phyloP scores from a whole-genome alignment of 2,113 vertebrate genomes.

The Garra rufa region DNA sequence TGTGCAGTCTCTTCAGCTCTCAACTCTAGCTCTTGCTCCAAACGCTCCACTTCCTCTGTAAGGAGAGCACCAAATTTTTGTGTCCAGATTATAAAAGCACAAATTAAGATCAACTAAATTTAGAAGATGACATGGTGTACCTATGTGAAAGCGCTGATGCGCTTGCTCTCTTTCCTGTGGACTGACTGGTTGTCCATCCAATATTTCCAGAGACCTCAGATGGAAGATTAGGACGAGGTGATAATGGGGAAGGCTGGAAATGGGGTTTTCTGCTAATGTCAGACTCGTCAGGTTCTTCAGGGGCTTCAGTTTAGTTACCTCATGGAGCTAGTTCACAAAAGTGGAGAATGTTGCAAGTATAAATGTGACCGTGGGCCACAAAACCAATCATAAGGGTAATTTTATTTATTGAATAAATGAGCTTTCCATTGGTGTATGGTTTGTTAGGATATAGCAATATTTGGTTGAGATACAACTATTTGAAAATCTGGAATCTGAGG shows the following conservation, averaged over 20 bases:
- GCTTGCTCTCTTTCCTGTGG: conserved; percentile 79
- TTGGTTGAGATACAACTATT: no score
- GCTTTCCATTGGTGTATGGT: no score
- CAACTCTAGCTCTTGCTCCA: conserved; percentile 81
- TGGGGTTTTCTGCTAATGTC: conserved; percentile 79
- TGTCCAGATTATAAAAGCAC: neutral
- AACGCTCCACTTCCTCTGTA: conserved; percentile 82
- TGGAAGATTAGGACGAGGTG: conserved; percentile 82
- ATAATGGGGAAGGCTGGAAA: conserved; percentile 81
- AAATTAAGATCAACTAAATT: neutral
- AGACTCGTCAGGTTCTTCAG: conserved; percentile 84
- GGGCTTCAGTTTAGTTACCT: conserved; percentile 82
- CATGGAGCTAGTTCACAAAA: conserved; percentile 77
- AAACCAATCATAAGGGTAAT: no score
- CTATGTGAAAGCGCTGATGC: conserved; percentile 82
- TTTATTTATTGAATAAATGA: no score
- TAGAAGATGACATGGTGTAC: conserved; percentile 67
- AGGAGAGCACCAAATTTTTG: conserved; percentile 22
- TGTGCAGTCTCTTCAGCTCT: conserved; percentile 72
- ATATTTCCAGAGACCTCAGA: conserved; percentile 78
- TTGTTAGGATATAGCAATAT: no score
- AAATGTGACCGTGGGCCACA: no score
- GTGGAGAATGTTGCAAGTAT: neutral
- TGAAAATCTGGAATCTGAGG: no score
- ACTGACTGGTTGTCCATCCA: conserved; percentile 82